These are phyloP conservation scores for Drosophila sulfurigaster DNA, from an alignment of 1,140 invertebrate species.

Conservation along the genomic window DNA sequence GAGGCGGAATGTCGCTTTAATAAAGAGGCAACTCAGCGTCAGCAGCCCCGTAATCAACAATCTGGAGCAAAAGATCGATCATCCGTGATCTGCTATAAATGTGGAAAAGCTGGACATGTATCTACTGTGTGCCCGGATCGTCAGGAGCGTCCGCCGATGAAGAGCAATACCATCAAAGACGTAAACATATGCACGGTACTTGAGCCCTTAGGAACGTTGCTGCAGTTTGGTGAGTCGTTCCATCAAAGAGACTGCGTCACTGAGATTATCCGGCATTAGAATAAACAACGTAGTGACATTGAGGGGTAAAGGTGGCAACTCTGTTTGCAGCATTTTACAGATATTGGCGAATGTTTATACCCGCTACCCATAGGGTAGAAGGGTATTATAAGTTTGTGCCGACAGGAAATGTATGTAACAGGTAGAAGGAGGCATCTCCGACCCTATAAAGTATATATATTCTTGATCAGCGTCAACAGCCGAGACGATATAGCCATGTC, in stretches of 20 bases:
- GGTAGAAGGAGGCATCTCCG: too few relatives aligned
- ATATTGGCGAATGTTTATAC: conserved; percentile 34
- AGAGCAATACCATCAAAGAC: not conserved
- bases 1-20: not conserved
- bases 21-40: not conserved
- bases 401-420: too few relatives aligned
- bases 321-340: conserved; percentile 29
- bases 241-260: conserved; percentile 6
- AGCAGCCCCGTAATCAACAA: conserved; percentile 3
- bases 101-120: conserved; percentile 19
- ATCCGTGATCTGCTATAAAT: conserved; percentile 16
- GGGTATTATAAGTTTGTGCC: too few relatives aligned
- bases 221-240: too few relatives aligned
- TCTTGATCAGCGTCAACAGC: too few relatives aligned
- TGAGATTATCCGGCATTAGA: conserved; percentile 13
- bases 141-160: conserved; percentile 5
- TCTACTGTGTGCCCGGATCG: conserved; percentile 20
- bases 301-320: conserved; percentile 25
- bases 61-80: not conserved
- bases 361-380: too few relatives aligned
- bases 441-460: too few relatives aligned
- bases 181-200: conserved; percentile 20
- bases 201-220: not conserved
- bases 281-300: conserved; percentile 8
- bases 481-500: too few relatives aligned